phyloP scores from a whole-genome alignment of 2,113 vertebrate species.

The Rhagologus leucostigma region DNA sequence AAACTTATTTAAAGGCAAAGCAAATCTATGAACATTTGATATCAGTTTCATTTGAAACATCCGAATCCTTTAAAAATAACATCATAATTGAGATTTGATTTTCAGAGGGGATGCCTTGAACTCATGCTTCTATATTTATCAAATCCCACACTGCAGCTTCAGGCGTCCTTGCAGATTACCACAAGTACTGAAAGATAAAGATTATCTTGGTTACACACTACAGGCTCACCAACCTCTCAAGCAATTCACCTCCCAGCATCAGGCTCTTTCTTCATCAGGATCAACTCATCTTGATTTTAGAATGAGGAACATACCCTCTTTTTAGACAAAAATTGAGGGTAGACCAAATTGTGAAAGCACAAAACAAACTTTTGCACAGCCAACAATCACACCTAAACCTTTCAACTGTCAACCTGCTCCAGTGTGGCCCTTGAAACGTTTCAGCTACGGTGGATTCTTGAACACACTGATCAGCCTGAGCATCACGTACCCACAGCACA shows the following conservation, averaged over 20 bases:
- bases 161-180: conserved; percentile 18
- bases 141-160: conserved; percentile 17
- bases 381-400: neutral
- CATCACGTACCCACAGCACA: fast-evolving
- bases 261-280: neutral
- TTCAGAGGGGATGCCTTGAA: neutral
- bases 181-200: conserved; percentile 18
- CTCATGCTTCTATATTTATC: conserved; percentile 28
- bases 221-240: neutral
- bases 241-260: neutral
- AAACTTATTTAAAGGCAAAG: conserved; percentile 9
- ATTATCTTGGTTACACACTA: conserved; percentile 7
- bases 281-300: neutral
- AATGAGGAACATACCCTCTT: neutral
- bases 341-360: neutral
- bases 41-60: neutral
- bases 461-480: neutral
- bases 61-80: neutral
- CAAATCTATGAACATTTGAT: neutral
- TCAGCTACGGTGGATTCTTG: neutral
- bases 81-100: neutral
- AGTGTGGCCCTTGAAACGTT: neutral
- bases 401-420: neutral
- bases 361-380: neutral
- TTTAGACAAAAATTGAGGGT: neutral